Evolutionary conservation across 1,140 invertebrate genomes (phyloP).

Genomic region (Alviniconcha marisindica): DNA sequence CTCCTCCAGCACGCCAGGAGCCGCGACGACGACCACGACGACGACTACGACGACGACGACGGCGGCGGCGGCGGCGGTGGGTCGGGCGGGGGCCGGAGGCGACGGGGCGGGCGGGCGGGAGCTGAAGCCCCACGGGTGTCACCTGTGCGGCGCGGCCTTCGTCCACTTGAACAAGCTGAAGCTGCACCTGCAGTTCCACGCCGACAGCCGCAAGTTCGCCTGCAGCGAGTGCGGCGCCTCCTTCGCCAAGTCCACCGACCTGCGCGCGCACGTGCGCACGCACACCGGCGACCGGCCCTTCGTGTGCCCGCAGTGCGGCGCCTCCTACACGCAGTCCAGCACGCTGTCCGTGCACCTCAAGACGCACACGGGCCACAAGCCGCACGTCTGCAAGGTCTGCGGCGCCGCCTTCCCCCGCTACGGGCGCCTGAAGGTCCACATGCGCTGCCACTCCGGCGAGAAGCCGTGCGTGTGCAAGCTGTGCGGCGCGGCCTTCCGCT

Average conservation of each 20-base stretch:
- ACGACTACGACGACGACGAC: neutral
- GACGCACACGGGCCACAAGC: conserved; percentile 77
- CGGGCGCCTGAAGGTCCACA: conserved; percentile 21
- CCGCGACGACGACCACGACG: no score
- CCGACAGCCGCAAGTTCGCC: conserved; percentile 26
- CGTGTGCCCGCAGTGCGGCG: conserved; percentile 39
- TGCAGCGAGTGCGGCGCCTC: conserved; percentile 37
- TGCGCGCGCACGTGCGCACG: conserved; percentile 64
- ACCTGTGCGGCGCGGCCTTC: conserved; percentile 2
- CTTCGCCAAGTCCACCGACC: conserved; percentile 1
- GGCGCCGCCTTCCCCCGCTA: conserved; percentile 85
- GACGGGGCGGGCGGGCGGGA: neutral
- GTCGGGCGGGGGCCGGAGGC: neutral
- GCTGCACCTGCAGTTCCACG: conserved; percentile 37
- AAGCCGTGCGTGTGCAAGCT: conserved; percentile 98
- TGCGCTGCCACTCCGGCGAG: conserved; percentile 86
- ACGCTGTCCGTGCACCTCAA: conserved; percentile 27
- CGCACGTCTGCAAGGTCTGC: conserved; percentile 84
- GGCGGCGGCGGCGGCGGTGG: neutral
- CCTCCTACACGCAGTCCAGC: conserved; percentile 26
- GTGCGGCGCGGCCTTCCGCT: conserved; percentile 98
- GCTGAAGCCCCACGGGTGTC: neutral
- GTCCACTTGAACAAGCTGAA: neutral
- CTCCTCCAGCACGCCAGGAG: neutral
- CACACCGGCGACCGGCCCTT: conserved; percentile 71